A percentile compares a stretch with the other conserved stretches of the same genome.
These are phyloP conservation scores for Bufotes viridis DNA, from an alignment of 2,797 vertebrate species.

Conservation along the genomic window DNA sequence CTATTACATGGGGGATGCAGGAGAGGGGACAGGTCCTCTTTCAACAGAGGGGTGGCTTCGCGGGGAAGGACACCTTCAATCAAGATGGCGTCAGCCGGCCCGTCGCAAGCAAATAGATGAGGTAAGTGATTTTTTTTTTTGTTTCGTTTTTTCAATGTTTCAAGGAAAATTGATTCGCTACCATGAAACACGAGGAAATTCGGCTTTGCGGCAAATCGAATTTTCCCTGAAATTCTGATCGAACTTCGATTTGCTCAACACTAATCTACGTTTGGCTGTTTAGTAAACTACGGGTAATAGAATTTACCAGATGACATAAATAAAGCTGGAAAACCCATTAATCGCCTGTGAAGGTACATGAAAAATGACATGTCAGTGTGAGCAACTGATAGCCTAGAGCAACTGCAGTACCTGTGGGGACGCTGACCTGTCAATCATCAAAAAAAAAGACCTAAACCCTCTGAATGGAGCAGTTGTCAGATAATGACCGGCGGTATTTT, in stretches of 20 bases:
- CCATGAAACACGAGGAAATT: too few species aligned
- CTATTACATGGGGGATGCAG: too few species aligned
- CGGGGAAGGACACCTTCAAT: too few species aligned
- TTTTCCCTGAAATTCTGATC: too few species aligned
- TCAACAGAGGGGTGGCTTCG: too few species aligned
- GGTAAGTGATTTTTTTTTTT: too few species aligned
- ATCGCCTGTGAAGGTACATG: conserved; percentile 34
- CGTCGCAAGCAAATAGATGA: too few species aligned
- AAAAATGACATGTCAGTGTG: conserved; percentile 35
- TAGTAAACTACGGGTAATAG: background rate
- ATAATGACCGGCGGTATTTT: background rate
- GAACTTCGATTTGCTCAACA: background rate
- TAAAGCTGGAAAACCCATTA: conserved; percentile 29
- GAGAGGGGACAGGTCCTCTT: too few species aligned
- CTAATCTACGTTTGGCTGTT: background rate
- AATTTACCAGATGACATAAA: conserved; percentile 10
- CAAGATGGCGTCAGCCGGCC: too few species aligned
- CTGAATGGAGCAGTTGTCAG: background rate
- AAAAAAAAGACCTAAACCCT: background rate
- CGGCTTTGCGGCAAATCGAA: too few species aligned
- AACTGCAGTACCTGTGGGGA: conserved; percentile 26
- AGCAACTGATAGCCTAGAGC: conserved; percentile 34
- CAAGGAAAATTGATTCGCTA: too few species aligned
- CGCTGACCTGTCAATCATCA: conserved; percentile 18
- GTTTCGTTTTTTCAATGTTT: too few species aligned